Conservation (phyloP, 1,140 invertebrate genomes). For the Cydia amplana region DNA sequence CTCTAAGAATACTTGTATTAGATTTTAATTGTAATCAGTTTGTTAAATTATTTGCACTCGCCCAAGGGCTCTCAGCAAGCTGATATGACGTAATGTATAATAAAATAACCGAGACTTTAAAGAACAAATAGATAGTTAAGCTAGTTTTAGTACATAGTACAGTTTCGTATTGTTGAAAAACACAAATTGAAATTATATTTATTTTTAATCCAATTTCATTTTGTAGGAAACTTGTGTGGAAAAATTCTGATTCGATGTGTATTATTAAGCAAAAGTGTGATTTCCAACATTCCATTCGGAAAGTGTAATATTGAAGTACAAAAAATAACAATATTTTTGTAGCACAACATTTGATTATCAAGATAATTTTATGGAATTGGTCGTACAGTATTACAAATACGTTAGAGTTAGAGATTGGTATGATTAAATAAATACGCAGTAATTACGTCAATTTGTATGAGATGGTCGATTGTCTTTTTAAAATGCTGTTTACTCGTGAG, state of each 20-base stretch:
- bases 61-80: background rate
- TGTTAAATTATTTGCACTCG: conserved; percentile 25
- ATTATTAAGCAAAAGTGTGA: conserved; percentile 67
- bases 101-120: conserved; percentile 60
- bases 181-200: conserved; percentile 65
- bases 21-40: conserved; percentile 24
- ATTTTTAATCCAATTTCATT: conserved; percentile 61
- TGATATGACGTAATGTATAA: conserved; percentile 41
- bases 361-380: conserved; percentile 61
- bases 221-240: conserved; percentile 58
- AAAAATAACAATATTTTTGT: conserved; percentile 77
- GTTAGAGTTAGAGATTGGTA: conserved; percentile 55
- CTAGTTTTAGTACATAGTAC: conserved; percentile 59
- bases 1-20: conserved; percentile 23
- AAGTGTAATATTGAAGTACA: conserved; percentile 75
- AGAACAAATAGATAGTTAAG: conserved; percentile 52
- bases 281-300: conserved; percentile 75
- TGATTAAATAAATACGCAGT: conserved; percentile 40
- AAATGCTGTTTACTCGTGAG: conserved; percentile 48
- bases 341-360: conserved; percentile 57
- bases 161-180: conserved; percentile 50
- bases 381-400: conserved; percentile 68
- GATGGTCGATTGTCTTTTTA: conserved; percentile 48
- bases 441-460: conserved; percentile 59
- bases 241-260: conserved; percentile 57